phyloP scores from a whole-genome alignment of 2,888 invertebrate genomes.

The Sarcophaga variegata region DNA sequence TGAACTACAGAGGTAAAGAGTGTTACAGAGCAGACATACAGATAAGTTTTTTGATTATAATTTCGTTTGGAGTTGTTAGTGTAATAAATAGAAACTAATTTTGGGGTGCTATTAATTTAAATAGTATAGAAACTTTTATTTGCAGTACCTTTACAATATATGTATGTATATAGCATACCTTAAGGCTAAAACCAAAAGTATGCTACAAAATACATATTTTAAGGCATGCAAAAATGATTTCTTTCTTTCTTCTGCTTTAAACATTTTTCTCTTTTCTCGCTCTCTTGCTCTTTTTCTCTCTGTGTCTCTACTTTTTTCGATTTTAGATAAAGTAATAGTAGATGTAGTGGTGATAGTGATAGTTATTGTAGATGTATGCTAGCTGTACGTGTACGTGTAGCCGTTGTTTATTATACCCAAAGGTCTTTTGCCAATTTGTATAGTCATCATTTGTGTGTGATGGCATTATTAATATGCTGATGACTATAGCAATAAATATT shows the following conservation, averaged over 20 bases:
- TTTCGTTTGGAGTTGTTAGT: conserved; percentile 29
- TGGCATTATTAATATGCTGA: conserved; percentile 65
- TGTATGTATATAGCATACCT: conserved; percentile 19
- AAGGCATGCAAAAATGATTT: neutral
- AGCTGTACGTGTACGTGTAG: conserved; percentile 3
- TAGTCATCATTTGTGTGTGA: conserved; percentile 57
- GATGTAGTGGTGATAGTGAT: neutral
- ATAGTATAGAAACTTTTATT: conserved; percentile 13
- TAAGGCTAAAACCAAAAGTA: conserved; percentile 25
- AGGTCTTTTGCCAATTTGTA: conserved; percentile 62
- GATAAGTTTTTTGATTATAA: conserved; percentile 41
- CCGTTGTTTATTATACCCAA: conserved; percentile 50
- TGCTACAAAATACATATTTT: conserved; percentile 2
- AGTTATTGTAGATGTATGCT: conserved; percentile 1
- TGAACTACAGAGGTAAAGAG: neutral
- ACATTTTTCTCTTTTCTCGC: no score
- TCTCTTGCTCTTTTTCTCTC: neutral
- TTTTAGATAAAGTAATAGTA: neutral
- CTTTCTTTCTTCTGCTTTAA: neutral
- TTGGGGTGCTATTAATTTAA: neutral
- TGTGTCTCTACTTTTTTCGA: neutral
- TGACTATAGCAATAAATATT: conserved; percentile 65
- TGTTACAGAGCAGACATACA: neutral
- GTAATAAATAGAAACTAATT: conserved; percentile 31
- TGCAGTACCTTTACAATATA: neutral